A percentile compares a stretch with the other conserved stretches of the same genome.
Evolutionary conservation across 1,140 invertebrate species (phyloP).

Genomic region (Drosophila auraria): DNA sequence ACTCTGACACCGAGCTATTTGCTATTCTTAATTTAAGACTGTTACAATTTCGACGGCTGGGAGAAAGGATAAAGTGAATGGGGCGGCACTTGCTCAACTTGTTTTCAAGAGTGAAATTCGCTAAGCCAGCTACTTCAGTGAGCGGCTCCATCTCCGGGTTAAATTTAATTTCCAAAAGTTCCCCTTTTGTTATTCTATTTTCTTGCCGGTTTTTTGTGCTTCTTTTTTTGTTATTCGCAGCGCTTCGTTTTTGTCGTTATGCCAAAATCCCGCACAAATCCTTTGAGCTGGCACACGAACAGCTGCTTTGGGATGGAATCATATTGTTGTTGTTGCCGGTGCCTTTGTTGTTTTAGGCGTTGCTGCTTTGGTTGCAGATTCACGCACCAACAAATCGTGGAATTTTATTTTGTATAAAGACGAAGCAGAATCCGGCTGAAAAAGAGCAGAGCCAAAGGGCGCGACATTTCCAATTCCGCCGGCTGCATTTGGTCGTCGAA

Average conservation of each 20-base stretch:
- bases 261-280: slow-evolving; percentile 80
- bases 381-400: slow-evolving; percentile 79
- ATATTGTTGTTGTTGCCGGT: slow-evolving; percentile 42
- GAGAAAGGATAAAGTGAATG: not conserved
- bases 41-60: slow-evolving; percentile 18
- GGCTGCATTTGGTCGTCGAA: slow-evolving; percentile 33
- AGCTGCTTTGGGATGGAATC: slow-evolving; percentile 62
- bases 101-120: slow-evolving; percentile 45
- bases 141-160: slow-evolving; percentile 57
- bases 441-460: slow-evolving; percentile 10
- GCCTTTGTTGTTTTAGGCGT: slow-evolving; percentile 68
- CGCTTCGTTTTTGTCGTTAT: slow-evolving; percentile 73
- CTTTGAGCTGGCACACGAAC: slow-evolving; percentile 80
- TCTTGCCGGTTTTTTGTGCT: slow-evolving; percentile 17
- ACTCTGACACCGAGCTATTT: slow-evolving; percentile 18
- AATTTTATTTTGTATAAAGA: slow-evolving; percentile 62
- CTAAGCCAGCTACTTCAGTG: slow-evolving; percentile 59
- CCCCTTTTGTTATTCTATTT: slow-evolving; percentile 62
- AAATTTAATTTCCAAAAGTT: slow-evolving; percentile 79
- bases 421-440: not conserved
- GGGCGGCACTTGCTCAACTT: slow-evolving; percentile 37
- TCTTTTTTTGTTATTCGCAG: slow-evolving; percentile 31
- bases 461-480: slow-evolving; percentile 70
- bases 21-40: slow-evolving; percentile 68
- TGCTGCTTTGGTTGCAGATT: slow-evolving; percentile 78